phyloP scores from a whole-genome alignment of 2,888 invertebrate species.

The Rhopalosiphum nymphaeae region DNA sequence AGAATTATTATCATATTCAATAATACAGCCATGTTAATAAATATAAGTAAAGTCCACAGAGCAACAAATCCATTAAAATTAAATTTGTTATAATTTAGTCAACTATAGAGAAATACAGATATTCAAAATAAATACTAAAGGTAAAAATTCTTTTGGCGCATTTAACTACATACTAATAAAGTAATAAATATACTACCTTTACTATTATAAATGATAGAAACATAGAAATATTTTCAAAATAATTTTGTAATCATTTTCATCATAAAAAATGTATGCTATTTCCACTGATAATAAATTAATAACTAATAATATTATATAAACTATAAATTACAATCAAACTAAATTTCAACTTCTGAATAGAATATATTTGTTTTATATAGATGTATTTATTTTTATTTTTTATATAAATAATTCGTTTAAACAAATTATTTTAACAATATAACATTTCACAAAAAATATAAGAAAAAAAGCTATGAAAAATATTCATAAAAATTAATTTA shows the following conservation, averaged over 20 bases:
- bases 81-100: not conserved
- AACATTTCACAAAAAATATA: not conserved
- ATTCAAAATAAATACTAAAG: not conserved
- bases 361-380: not conserved
- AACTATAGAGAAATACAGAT: not conserved
- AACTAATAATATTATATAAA: not conserved
- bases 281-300: not conserved
- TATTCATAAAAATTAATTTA: not conserved
- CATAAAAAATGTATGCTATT: not conserved
- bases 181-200: not conserved
- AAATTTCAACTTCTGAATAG: not conserved
- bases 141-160: not conserved
- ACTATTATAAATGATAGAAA: not conserved
- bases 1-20: not conserved
- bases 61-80: not conserved
- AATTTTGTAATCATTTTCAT: not conserved
- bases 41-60: not conserved
- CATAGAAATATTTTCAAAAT: not conserved
- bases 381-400: not conserved
- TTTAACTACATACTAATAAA: not conserved
- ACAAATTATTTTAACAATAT: not conserved
- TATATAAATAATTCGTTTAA: not conserved
- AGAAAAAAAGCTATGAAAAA: not conserved
- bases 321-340: not conserved
- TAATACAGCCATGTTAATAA: not conserved